Evolutionary conservation across 1,140 invertebrate genomes (phyloP), one percentile per base, ranked within the genome.

Genomic region (Drosophila saltans): DNA sequence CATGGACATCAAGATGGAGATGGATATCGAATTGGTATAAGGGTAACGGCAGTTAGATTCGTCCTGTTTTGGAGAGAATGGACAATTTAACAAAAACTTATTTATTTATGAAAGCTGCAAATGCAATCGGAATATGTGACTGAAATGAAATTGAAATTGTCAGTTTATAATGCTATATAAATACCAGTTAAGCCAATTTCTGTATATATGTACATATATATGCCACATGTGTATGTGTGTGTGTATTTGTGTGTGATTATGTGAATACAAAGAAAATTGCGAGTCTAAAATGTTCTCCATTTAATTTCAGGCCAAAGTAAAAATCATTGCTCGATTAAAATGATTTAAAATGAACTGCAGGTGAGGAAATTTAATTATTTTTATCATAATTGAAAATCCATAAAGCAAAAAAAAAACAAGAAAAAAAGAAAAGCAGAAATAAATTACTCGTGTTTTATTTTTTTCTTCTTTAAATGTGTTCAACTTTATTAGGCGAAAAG

Each of bases 31-130:
- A 52, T 16, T 52, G 45, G 45, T 30, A 24, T 52, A 52, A 48
- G 45, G 21, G 11, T 45, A 16, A 7, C 16, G 43, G 43, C 43
- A 45, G 16, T 48, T 24, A 8, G 43, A 21, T 3, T 30, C 4
- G 21, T 24, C 21, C 24, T 41, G 68, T 66, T 52, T 40, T 21
- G 63, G 48, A 75, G 57, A 68, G 57, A 68, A 61, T 70, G 76
- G 72, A 80, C 82, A 82, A 80, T 86, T 86, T 88, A 88, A 80
- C 75, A 83, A 70, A 83, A 70, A 77, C 72, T 72, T 88, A 77
- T 88, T 88, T 86, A 86, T 86, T 86, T 86, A 86, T 86, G 76
- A 86, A 86, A 67, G 62, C 48, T 72, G 59, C 45, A 86, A 85
- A 79, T 82, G 79, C 82, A 86, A 69, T 86, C 72, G 43, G 30